Percentiles rank a stretch among this genome's conserved stretches.
These are phyloP conservation scores for Melanotaenia maccullochi DNA, from an alignment of 2,797 vertebrate species.

Conservation along the genomic window DNA sequence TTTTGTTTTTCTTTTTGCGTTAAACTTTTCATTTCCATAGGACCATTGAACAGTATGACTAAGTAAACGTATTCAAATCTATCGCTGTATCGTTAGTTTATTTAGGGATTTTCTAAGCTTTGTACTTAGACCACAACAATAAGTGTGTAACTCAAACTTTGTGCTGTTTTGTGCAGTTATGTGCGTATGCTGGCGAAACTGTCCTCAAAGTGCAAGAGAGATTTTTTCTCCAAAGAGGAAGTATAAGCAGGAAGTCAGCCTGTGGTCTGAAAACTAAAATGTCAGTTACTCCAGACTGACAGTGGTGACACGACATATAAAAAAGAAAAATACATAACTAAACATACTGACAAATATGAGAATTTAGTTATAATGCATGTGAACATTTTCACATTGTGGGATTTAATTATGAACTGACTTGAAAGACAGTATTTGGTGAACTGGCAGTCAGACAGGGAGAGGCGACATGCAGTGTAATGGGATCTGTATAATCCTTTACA, in stretches of 20 bases:
- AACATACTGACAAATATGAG: not conserved
- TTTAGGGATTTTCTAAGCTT: not conserved
- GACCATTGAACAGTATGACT: not conserved
- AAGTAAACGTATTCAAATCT: not conserved
- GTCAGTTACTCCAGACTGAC: conserved; percentile 47
- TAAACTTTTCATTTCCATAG: not conserved
- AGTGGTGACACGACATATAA: conserved; percentile 15
- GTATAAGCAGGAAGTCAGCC: conserved; percentile 80
- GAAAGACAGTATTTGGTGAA: not conserved
- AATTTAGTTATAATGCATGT: not conserved
- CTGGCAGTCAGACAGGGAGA: not conserved
- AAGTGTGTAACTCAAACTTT: not conserved
- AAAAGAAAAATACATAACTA: not conserved
- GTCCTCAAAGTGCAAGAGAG: conserved; percentile 27
- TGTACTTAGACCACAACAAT: not conserved
- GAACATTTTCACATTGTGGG: not conserved
- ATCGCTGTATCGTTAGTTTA: not conserved
- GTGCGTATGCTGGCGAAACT: not conserved
- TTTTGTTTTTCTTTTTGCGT: not conserved
- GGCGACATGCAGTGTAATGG: not conserved
- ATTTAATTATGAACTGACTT: not conserved
- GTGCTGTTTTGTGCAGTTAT: not conserved
- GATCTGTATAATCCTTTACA: not conserved
- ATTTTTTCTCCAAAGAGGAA: conserved; percentile 73
- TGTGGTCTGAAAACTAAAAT: conserved; percentile 45